A percentile compares a stretch with the other conserved stretches of the same genome.
Conservation (phyloP, 2,113 vertebrate species). For the Notothenia rossii region DNA sequence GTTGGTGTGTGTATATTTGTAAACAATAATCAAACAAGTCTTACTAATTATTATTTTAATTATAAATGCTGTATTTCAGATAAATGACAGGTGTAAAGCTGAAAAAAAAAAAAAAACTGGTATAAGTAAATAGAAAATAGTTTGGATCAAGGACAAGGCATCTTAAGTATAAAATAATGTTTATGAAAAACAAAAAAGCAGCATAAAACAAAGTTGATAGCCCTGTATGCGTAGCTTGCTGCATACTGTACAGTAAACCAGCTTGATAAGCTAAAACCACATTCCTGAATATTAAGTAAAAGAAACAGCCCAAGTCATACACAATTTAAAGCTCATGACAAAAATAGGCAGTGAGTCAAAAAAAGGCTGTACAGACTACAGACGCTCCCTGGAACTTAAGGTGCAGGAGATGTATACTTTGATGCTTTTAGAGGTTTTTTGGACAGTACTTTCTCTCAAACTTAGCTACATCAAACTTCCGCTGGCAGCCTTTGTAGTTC, state of each 20-base stretch:
- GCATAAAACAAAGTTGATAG: too few relatives aligned
- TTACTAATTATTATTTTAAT: too few relatives aligned
- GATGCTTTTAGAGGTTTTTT: slow-evolving; percentile 34
- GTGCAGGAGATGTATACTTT: not conserved
- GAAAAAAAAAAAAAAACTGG: not conserved
- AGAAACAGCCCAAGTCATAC: too few relatives aligned
- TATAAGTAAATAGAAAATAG: not conserved
- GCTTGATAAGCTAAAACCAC: too few relatives aligned
- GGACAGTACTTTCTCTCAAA: slow-evolving; percentile 87
- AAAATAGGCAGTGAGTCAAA: not conserved
- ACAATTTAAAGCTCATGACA: too few relatives aligned
- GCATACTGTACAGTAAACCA: too few relatives aligned
- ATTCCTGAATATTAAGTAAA: too few relatives aligned
- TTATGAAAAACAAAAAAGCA: not conserved
- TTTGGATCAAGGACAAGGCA: not conserved
- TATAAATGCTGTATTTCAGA: slow-evolving; percentile 1
- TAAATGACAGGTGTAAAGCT: not conserved
- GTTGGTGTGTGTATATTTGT: not conserved
- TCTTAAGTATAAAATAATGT: not conserved
- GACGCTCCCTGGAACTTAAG: slow-evolving; percentile 18
- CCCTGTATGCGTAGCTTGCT: too few relatives aligned
- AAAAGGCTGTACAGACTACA: not conserved
- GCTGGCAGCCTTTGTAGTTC: slow-evolving; percentile 92
- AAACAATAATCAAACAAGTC: too few relatives aligned
- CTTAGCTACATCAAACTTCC: slow-evolving; percentile 88